Conservation (phyloP, 2,888 invertebrate genomes). For the Sisyra nigra region DNA sequence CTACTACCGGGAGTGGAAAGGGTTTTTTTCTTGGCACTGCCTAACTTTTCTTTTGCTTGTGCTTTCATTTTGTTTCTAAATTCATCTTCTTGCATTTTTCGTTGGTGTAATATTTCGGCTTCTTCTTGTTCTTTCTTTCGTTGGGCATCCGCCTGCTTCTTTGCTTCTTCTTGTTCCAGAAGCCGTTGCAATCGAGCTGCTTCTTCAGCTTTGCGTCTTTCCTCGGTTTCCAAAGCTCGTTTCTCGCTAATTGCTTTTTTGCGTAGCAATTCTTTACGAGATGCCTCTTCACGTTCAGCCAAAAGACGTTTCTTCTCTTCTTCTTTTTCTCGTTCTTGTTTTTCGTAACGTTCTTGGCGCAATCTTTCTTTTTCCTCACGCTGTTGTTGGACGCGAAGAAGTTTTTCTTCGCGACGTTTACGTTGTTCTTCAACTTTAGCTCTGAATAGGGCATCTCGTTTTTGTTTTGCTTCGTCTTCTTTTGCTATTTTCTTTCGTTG, state of each 20-base stretch:
- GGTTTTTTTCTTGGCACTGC: too few relatives aligned
- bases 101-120: conserved; percentile 3
- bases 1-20: too few relatives aligned
- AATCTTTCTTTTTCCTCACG: conserved; percentile 26
- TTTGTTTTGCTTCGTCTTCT: background rate
- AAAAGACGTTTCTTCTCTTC: conserved; percentile 17
- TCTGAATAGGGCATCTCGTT: background rate
- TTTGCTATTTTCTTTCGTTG: background rate
- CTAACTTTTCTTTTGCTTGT: too few relatives aligned
- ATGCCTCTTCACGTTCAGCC: conserved; percentile 1
- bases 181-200: background rate
- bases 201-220: conserved; percentile 2
- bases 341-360: conserved; percentile 23
- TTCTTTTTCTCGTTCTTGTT: conserved; percentile 23
- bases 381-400: conserved; percentile 21
- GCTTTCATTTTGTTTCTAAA: too few relatives aligned
- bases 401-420: conserved; percentile 25
- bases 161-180: background rate
- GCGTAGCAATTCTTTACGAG: background rate
- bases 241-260: background rate
- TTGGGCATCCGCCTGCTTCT: background rate
- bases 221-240: conserved; percentile 1
- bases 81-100: background rate
- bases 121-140: conserved; percentile 1
- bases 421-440: conserved; percentile 21